phyloP scores from a whole-genome alignment of 2,888 invertebrate species.

The Aquatica leii region DNA sequence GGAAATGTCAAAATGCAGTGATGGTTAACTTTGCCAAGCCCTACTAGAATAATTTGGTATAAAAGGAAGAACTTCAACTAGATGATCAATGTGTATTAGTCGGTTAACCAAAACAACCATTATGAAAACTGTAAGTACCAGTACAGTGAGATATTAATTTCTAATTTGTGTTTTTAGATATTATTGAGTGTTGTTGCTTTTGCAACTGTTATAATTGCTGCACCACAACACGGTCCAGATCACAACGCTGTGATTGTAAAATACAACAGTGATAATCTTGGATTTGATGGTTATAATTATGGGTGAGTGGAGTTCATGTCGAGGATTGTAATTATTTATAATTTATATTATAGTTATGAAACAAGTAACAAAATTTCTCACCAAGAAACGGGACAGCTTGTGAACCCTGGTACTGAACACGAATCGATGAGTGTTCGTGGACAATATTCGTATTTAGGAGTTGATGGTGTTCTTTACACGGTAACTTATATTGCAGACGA shows the following conservation, averaged over 20 bases:
- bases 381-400: conserved; percentile 68
- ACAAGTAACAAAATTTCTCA: conserved; percentile 72
- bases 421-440: conserved; percentile 70
- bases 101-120: conserved; percentile 37
- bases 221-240: conserved; percentile 45
- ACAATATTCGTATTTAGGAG: conserved; percentile 67
- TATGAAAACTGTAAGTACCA: conserved; percentile 39
- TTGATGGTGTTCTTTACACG: conserved; percentile 70
- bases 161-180: neutral
- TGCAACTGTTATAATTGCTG: conserved; percentile 44
- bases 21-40: conserved; percentile 37
- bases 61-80: conserved; percentile 41
- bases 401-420: conserved; percentile 71
- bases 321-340: no score
- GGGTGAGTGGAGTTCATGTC: conserved; percentile 48
- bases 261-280: conserved; percentile 69
- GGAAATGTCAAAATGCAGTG: conserved; percentile 47
- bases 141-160: neutral
- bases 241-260: conserved; percentile 68
- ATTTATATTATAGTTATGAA: conserved; percentile 62
- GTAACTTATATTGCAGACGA: conserved; percentile 70
- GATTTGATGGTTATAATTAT: conserved; percentile 57
- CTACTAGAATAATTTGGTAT: conserved; percentile 40
- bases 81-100: conserved; percentile 41
- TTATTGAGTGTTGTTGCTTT: conserved; percentile 40